A percentile compares a stretch with the other conserved stretches of the same genome.
phyloP scores from a whole-genome alignment of 2,797 vertebrate species.

The Megaceryle alcyon region DNA sequence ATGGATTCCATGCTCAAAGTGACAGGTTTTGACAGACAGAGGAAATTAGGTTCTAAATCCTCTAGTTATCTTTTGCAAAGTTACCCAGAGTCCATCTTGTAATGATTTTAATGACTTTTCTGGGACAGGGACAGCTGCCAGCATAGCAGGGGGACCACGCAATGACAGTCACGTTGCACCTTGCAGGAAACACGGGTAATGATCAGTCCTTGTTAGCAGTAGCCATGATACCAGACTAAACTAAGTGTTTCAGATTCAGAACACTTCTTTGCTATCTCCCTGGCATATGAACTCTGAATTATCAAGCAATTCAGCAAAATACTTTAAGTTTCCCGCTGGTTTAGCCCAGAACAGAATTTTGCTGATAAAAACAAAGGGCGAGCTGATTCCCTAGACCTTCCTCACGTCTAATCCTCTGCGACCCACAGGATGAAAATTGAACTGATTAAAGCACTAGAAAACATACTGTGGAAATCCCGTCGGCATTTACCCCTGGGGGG shows the following conservation, averaged over 20 bases:
- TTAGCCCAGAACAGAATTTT: constrained; percentile 5
- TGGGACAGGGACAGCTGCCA: constrained; percentile 17
- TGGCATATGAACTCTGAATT: neutral
- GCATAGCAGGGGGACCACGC: neutral
- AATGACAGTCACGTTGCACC: neutral
- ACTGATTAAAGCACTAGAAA: constrained; percentile 40
- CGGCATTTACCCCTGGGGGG: neutral
- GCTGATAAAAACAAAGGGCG: constrained; percentile 38
- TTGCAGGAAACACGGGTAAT: neutral
- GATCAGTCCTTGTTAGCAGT: neutral
- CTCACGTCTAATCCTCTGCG: constrained; percentile 37
- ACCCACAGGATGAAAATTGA: constrained; percentile 5
- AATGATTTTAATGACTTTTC: constrained; percentile 44
- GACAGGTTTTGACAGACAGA: neutral
- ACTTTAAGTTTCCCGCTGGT: neutral
- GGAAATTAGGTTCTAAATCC: constrained; percentile 37
- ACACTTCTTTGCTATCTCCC: neutral
- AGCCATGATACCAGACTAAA: neutral
- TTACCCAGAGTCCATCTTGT: neutral
- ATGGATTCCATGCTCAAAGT: neutral
- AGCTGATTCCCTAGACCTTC: constrained; percentile 14
- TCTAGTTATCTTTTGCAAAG: neutral
- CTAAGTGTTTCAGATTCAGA: neutral
- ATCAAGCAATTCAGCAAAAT: constrained; percentile 23
- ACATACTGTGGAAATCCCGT: neutral